A percentile compares a stretch with the other conserved stretches of the same genome.
phyloP scores from a whole-genome alignment of 2,113 vertebrate genomes.

The Pedionomus torquatus region DNA sequence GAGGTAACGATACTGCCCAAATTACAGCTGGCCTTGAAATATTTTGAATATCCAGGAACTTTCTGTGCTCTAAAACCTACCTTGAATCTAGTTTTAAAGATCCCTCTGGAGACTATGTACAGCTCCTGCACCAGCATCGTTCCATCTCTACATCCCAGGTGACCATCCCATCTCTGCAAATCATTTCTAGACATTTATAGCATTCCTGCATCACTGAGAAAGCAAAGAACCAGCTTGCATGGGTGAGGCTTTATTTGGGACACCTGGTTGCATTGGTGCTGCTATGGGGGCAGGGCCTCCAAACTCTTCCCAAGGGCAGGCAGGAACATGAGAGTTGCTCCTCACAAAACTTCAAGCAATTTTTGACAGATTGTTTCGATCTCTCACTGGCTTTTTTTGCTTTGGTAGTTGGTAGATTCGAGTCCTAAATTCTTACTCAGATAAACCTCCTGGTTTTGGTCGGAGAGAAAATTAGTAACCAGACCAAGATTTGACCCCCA shows the following conservation, averaged over 20 bases:
- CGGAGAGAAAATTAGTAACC: background rate
- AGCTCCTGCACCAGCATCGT: background rate
- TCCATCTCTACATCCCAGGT: background rate
- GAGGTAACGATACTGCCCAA: background rate
- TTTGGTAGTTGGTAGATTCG: background rate
- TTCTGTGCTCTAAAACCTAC: background rate
- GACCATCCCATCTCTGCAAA: background rate
- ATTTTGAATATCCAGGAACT: background rate
- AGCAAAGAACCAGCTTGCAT: background rate
- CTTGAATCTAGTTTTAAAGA: background rate
- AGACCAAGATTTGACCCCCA: background rate
- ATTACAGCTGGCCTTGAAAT: background rate
- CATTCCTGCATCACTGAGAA: background rate
- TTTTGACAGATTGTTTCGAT: rapidly evolving
- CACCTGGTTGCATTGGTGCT: background rate
- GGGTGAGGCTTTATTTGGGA: background rate
- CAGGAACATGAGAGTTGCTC: background rate
- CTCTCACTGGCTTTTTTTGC: background rate
- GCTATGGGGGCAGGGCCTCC: background rate
- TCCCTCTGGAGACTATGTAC: rapidly evolving
- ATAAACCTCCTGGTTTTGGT: background rate
- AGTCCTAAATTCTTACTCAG: background rate
- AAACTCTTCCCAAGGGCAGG: background rate
- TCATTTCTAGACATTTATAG: background rate
- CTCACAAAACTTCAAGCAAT: rapidly evolving